A percentile compares a stretch with the other conserved stretches of the same genome.
phyloP scores from a whole-genome alignment of 2,797 vertebrate genomes.

The Ptychadena robeensis region DNA sequence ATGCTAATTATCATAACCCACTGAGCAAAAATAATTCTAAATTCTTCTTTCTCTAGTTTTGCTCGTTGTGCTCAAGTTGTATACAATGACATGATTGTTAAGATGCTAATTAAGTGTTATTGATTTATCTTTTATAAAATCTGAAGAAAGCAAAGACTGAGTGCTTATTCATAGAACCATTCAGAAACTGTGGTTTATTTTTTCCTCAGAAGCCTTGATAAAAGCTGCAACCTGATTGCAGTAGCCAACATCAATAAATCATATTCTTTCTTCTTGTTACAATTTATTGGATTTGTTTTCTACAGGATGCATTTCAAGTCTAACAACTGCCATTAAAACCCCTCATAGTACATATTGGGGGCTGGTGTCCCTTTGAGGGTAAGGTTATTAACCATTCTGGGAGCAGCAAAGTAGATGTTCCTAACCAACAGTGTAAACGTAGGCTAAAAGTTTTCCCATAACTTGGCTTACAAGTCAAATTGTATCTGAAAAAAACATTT shows the following conservation, averaged over 20 bases:
- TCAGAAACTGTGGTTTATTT: background rate
- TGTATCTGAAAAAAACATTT: too few species aligned
- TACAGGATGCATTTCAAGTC: too few species aligned
- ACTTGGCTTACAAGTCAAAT: too few species aligned
- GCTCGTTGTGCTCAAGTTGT: background rate
- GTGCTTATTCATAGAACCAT: background rate
- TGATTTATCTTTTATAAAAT: background rate
- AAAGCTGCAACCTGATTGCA: background rate
- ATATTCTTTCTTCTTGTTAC: too few species aligned
- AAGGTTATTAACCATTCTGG: too few species aligned
- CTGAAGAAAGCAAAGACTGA: background rate
- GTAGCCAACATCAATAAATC: background rate
- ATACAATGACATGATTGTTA: background rate
- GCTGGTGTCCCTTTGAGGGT: too few species aligned
- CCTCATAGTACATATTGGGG: too few species aligned
- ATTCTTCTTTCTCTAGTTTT: background rate
- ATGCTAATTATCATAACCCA: constrained; percentile 45
- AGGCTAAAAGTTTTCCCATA: too few species aligned
- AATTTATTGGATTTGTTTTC: too few species aligned
- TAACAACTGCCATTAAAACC: too few species aligned
- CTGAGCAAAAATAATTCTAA: background rate
- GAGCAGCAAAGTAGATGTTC: too few species aligned
- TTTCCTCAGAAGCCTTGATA: background rate
- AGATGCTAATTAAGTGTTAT: background rate
- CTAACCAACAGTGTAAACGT: too few species aligned